Base-by-base conservation (phyloP, 2,797 vertebrate species). In the Scolopax bukidnonensis region DNA sequence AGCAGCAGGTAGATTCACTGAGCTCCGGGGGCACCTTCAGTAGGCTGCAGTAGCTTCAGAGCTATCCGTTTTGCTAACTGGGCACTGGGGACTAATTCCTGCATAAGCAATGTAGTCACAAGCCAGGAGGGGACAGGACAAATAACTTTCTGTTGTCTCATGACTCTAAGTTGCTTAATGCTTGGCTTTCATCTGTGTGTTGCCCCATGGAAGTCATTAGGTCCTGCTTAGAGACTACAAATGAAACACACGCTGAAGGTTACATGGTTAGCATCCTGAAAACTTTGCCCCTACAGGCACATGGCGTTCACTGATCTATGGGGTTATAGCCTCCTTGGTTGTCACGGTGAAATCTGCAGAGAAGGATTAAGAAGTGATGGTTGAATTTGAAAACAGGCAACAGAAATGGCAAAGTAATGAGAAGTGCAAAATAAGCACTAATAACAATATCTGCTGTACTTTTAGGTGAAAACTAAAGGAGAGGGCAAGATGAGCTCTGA, bases 1-100 rank as follows among this genome's bases (percentile, higher is more conserved):
- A 88, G 94, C 96, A 87, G 98, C 91, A 87, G 98, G 96, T 96
- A 94, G 70, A 98, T 76, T 80, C 97, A 98, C 76, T 98, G 97
- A 1, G 98, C 98, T 77, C 98, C 97, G 64, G 98, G 98, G 18
- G 97, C 96, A 5, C 97, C 97, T 81, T 98, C 98, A 20, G 79
- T 95, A 67, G 94, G 16, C 96, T 63, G 94, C 97, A 53, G 47
- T 11, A 30, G 20, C 40, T 69, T 78, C 86, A 54, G 48, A 61
- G 25, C 50, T 40, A 19, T 12, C 41, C 0, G 0, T 73, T 92
- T 73, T 36, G 23, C 11, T 77, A 77, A 82, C n/a, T 33, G 71
- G 47, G 33, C 4, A 0, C 0, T 0, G 1, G 61, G 53, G 64
- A 59, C 40, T 48, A 70, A 92, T 73, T 93, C 59, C 48, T 80